phyloP scores from a whole-genome alignment of 2,888 invertebrate genomes.

The Calameuta filiformis region DNA sequence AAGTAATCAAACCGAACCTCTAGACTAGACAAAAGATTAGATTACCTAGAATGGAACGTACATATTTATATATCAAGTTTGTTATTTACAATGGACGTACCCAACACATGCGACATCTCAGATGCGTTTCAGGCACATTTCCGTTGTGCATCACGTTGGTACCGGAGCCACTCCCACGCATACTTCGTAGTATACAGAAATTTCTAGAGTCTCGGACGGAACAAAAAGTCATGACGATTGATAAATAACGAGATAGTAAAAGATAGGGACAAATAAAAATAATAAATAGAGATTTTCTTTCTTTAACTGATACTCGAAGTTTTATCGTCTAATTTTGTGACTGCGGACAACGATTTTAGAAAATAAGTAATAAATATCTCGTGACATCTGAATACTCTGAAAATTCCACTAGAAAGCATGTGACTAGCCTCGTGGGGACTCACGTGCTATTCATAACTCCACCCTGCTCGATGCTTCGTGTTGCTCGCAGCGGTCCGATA shows the following conservation, averaged over 20 bases:
- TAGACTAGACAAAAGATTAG: not conserved
- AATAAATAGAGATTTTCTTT: not conserved
- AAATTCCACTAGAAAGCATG: constrained; percentile 29
- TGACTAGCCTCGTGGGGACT: constrained; percentile 58
- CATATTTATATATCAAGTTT: not conserved
- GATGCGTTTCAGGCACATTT: not conserved
- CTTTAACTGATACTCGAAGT: not conserved
- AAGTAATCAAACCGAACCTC: not conserved
- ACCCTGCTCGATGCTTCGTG: constrained; percentile 10
- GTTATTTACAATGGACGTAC: not conserved
- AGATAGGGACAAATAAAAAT: not conserved
- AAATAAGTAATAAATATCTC: constrained; percentile 46
- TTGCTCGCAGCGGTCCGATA: not conserved
- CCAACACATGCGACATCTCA: not conserved
- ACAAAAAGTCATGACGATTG: not conserved
- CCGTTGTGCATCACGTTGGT: not conserved
- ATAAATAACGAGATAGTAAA: not conserved
- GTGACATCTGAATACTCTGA: constrained; percentile 33
- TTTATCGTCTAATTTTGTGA: not conserved
- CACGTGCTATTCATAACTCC: constrained; percentile 61
- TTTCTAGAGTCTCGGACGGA: not conserved
- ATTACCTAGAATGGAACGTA: not conserved
- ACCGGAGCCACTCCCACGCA: not conserved
- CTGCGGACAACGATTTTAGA: not conserved
- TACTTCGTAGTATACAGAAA: not conserved